Conservation (phyloP, 2,888 invertebrate genomes). For the Isoperla grammatica region DNA sequence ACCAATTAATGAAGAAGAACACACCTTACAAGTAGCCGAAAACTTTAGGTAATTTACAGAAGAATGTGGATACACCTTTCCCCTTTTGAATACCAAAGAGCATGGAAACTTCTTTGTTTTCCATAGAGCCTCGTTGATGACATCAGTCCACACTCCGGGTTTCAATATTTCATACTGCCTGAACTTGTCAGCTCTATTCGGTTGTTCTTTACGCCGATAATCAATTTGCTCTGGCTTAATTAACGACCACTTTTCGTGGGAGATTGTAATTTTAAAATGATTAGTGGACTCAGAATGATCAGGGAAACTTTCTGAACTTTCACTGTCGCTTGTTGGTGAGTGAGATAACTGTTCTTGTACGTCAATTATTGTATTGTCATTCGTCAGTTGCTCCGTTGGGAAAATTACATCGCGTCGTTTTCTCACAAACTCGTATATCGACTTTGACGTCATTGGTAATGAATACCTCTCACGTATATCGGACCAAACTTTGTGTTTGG, state of each 20-base stretch:
- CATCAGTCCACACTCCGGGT: constrained; percentile 5
- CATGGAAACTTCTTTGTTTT: neutral
- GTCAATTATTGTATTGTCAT: too few species aligned
- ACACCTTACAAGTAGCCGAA: neutral
- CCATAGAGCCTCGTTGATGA: neutral
- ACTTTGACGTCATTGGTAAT: neutral
- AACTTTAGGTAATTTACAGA: neutral
- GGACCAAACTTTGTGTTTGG: too few species aligned
- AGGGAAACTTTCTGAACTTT: neutral
- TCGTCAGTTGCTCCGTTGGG: too few species aligned
- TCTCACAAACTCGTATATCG: neutral
- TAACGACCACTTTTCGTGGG: neutral
- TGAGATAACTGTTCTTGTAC: neutral
- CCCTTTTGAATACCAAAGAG: constrained; percentile 2
- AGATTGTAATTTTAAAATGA: neutral
- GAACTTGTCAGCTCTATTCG: too few species aligned
- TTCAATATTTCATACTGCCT: neutral
- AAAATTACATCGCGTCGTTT: neutral
- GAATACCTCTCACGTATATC: too few species aligned
- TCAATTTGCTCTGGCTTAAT: neutral
- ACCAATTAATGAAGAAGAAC: neutral
- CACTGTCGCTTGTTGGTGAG: neutral
- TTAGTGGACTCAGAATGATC: neutral
- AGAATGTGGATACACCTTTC: neutral
- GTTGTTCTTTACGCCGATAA: neutral